Evolutionary conservation across 2,888 invertebrate species (phyloP).

Genomic region (Synergus umbraculus): DNA sequence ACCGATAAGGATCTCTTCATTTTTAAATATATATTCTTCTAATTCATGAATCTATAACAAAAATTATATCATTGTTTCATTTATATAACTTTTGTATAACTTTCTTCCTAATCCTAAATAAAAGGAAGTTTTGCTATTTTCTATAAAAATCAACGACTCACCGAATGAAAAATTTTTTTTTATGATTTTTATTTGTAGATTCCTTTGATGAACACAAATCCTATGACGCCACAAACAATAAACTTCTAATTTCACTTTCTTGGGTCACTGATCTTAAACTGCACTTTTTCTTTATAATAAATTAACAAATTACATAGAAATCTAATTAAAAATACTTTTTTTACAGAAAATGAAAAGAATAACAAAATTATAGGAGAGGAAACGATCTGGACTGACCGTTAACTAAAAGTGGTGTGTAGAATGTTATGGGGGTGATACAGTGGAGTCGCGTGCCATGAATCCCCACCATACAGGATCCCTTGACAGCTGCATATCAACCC

Average conservation of each 20-base stretch:
- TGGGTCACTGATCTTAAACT: background rate
- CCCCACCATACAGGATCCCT: slow-evolving; percentile 56
- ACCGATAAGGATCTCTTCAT: slow-evolving; percentile 74
- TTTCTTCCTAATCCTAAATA: too few species aligned
- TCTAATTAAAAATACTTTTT: background rate
- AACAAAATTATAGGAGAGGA: background rate
- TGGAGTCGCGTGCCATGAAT: slow-evolving; percentile 63
- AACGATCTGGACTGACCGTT: slow-evolving; percentile 50
- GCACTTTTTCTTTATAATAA: background rate
- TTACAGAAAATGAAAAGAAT: background rate
- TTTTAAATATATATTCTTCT: background rate
- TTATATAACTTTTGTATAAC: background rate
- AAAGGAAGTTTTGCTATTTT: background rate
- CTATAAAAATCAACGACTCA: background rate
- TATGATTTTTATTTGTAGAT: background rate
- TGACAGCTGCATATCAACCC: slow-evolving; percentile 60
- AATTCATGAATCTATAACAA: background rate
- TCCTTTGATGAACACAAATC: background rate
- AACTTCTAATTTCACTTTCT: background rate
- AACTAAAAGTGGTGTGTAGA: slow-evolving; percentile 48
- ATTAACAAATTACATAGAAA: background rate
- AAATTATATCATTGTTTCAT: background rate
- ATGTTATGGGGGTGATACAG: slow-evolving; percentile 49
- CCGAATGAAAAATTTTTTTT: background rate
- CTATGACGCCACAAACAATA: background rate